These are phyloP conservation scores for Argyresthia albistria DNA, from an alignment of 2,888 invertebrate genomes.

Conservation along the genomic window DNA sequence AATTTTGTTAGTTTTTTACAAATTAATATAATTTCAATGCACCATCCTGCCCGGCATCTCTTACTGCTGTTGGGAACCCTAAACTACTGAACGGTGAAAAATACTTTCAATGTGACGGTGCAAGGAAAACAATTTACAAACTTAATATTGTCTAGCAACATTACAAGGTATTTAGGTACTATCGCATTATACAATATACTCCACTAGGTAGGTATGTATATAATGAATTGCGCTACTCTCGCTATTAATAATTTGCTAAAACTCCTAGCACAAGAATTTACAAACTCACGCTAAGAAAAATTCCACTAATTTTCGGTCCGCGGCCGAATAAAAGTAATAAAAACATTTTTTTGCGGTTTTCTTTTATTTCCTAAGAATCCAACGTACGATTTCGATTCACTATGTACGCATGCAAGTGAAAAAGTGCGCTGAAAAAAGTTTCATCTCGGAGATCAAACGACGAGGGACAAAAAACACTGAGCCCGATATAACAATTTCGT, in stretches of 20 bases:
- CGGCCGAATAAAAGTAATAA: slow-evolving; percentile 37
- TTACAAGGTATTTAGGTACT: slow-evolving; percentile 56
- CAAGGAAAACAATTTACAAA: slow-evolving; percentile 43
- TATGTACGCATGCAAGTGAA: slow-evolving; percentile 51
- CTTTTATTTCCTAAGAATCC: slow-evolving; percentile 36
- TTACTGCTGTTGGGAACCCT: not conserved
- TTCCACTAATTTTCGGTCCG: slow-evolving; percentile 41
- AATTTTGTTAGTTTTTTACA: slow-evolving; percentile 18
- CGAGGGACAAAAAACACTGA: slow-evolving; percentile 36
- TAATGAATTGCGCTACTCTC: slow-evolving; percentile 65
- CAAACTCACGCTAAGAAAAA: slow-evolving; percentile 34
- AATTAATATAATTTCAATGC: slow-evolving; percentile 46
- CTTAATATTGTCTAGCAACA: slow-evolving; percentile 63
- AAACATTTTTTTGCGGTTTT: slow-evolving; percentile 42
- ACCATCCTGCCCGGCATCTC: slow-evolving; percentile 20
- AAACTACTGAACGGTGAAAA: slow-evolving; percentile 17
- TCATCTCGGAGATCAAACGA: slow-evolving; percentile 41
- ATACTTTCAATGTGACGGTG: slow-evolving; percentile 40
- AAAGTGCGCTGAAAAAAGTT: slow-evolving; percentile 43
- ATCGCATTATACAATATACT: slow-evolving; percentile 44
- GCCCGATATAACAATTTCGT: slow-evolving; percentile 16
- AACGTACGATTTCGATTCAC: slow-evolving; percentile 29
- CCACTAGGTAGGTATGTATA: slow-evolving; percentile 54
- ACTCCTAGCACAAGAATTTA: slow-evolving; percentile 47
- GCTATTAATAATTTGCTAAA: slow-evolving; percentile 64